phyloP scores from a whole-genome alignment of 2,888 invertebrate species.

The Drosophila subquinaria region DNA sequence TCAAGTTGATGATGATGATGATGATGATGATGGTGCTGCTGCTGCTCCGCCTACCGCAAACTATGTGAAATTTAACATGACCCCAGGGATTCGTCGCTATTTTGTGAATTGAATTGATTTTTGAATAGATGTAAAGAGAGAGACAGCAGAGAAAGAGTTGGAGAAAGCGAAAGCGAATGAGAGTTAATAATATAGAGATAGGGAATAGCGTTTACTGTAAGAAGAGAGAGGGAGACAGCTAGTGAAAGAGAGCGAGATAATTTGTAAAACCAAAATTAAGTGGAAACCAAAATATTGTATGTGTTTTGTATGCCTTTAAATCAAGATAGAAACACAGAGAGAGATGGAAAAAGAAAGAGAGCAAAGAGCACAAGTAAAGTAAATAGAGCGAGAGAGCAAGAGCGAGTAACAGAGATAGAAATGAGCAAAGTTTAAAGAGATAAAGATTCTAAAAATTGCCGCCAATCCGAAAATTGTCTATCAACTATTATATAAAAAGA shows the following conservation, averaged over 20 bases:
- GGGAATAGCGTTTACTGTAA: constrained; percentile 23
- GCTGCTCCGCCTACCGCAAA: constrained; percentile 43
- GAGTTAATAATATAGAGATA: neutral
- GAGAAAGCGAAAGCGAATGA: constrained; percentile 12
- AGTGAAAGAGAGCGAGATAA: constrained; percentile 4
- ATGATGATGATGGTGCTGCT: constrained; percentile 17
- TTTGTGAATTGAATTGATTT: constrained; percentile 40
- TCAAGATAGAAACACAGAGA: constrained; percentile 28
- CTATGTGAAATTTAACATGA: constrained; percentile 64
- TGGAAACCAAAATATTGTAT: constrained; percentile 37
- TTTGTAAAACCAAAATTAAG: constrained; percentile 8
- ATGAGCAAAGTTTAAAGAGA: neutral
- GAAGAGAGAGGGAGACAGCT: constrained; percentile 5
- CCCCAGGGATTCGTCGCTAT: constrained; percentile 55
- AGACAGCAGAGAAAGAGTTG: constrained; percentile 6
- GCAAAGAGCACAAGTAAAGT: constrained; percentile 2
- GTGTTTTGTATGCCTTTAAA: constrained; percentile 59
- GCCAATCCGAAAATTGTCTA: constrained; percentile 33
- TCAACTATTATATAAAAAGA: constrained; percentile 11
- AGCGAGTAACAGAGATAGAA: constrained; percentile 4
- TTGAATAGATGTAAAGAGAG: too few relatives aligned
- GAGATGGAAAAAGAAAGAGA: neutral
- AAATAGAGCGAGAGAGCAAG: constrained; percentile 10
- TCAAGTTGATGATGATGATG: neutral
- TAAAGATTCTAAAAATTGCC: constrained; percentile 16